Percentiles rank a stretch among this genome's conserved stretches.
phyloP scores from a whole-genome alignment of 92 coral and sea anemone genomes.

The Chrysogorgia sp. region DNA sequence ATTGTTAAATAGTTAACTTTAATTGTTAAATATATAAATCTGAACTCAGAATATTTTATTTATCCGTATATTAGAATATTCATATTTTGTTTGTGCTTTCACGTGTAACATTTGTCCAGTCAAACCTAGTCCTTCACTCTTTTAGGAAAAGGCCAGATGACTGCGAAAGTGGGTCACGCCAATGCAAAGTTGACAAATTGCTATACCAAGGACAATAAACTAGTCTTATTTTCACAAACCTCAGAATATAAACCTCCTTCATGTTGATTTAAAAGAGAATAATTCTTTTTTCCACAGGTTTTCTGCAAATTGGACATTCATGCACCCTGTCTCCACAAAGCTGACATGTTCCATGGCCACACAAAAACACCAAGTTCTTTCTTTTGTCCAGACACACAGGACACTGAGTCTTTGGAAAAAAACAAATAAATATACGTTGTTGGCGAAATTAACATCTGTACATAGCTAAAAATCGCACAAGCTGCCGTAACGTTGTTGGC shows the following conservation, averaged over 20 bases:
- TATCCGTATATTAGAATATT: too few relatives aligned
- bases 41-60: too few relatives aligned
- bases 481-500: too few relatives aligned
- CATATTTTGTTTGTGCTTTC: too few relatives aligned
- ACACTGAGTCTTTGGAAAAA: constrained; percentile 75
- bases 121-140: background rate
- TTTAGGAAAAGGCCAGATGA: background rate
- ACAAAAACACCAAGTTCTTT: constrained; percentile 92
- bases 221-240: background rate
- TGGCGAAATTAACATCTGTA: background rate
- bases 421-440: constrained; percentile 3
- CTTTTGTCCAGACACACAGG: constrained; percentile 98
- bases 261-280: constrained; percentile 64
- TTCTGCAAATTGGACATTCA: constrained; percentile 97
- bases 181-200: too few relatives aligned
- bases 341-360: constrained; percentile 98
- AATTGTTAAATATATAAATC: too few relatives aligned
- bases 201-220: background rate
- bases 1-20: too few relatives aligned
- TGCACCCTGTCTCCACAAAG: constrained; percentile 98
- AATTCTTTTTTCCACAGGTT: constrained; percentile 90
- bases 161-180: background rate
- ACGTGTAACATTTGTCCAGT: background rate
- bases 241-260: background rate
- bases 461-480: background rate